Conservation (phyloP, 2,888 invertebrate species). For the Buathra laborator region DNA sequence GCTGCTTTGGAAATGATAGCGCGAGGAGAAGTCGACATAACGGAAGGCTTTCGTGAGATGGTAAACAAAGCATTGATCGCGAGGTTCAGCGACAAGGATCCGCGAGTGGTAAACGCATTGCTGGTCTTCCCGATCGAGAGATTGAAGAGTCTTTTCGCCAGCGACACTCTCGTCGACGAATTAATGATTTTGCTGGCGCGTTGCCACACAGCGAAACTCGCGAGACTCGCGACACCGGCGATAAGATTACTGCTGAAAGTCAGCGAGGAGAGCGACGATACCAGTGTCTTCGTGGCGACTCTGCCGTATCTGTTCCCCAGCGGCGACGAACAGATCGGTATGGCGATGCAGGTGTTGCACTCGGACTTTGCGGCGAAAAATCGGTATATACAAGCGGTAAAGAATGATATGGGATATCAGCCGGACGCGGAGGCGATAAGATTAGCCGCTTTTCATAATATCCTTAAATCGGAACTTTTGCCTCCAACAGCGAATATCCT, state of each 20-base stretch:
- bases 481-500: conserved; percentile 79
- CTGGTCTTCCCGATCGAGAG: conserved; percentile 78
- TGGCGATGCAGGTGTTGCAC: conserved; percentile 85
- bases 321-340: conserved; percentile 83
- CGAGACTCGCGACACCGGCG: conserved; percentile 78
- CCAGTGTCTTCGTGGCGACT: conserved; percentile 87
- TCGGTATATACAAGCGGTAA: conserved; percentile 78
- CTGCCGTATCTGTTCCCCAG: conserved; percentile 89
- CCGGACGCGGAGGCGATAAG: conserved; percentile 76
- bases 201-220: conserved; percentile 76
- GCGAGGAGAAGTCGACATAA: conserved; percentile 78
- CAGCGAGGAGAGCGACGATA: conserved; percentile 85
- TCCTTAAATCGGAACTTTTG: conserved; percentile 79
- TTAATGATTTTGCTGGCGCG: conserved; percentile 78
- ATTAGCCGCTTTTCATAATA: conserved; percentile 80
- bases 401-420: conserved; percentile 73
- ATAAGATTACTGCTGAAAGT: conserved; percentile 79
- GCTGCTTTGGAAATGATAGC: conserved; percentile 89
- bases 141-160: conserved; percentile 75
- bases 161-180: conserved; percentile 78
- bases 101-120: conserved; percentile 87
- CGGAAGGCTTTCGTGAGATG: conserved; percentile 85
- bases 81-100: conserved; percentile 89
- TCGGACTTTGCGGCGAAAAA: conserved; percentile 85
- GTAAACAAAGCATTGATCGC: conserved; percentile 89